These are phyloP conservation scores for Isurus oxyrinchus DNA, from an alignment of 2,113 vertebrate species.

Conservation along the genomic window DNA sequence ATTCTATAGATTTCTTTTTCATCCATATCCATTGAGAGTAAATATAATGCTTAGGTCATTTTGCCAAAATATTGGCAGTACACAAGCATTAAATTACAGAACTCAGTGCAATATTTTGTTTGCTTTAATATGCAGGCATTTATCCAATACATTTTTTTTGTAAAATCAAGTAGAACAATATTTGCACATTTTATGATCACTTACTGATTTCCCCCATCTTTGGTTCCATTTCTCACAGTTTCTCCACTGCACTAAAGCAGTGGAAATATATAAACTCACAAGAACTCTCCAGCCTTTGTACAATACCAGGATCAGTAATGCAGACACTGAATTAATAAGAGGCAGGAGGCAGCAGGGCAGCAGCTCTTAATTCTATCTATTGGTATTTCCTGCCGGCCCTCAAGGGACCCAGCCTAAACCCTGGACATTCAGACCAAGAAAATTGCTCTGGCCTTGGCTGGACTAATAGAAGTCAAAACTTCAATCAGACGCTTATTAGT, in stretches of 20 bases:
- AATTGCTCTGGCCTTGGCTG: constrained; percentile 52
- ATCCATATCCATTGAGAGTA: not conserved
- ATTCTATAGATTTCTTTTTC: constrained; percentile 38
- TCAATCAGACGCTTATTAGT: constrained; percentile 58
- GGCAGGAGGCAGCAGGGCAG: constrained; percentile 39
- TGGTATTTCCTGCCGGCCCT: constrained; percentile 51
- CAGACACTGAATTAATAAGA: constrained; percentile 45
- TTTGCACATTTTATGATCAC: not conserved
- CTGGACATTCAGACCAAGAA: constrained; percentile 52
- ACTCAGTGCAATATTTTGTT: not conserved
- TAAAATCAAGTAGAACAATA: not conserved
- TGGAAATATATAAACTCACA: not conserved
- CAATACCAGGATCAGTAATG: not conserved
- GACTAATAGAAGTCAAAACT: constrained; percentile 60
- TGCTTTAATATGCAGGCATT: not conserved
- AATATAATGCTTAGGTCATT: not conserved
- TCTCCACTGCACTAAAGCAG: not conserved
- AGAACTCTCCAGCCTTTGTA: not conserved
- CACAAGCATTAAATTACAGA: not conserved
- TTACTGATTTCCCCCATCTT: not conserved
- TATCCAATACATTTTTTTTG: not conserved
- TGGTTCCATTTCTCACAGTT: not conserved
- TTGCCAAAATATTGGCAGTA: not conserved
- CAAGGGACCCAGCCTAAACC: constrained; percentile 46
- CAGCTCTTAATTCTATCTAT: constrained; percentile 42